phyloP scores from a whole-genome alignment of 2,888 invertebrate genomes.

The Lysandra bellargus region DNA sequence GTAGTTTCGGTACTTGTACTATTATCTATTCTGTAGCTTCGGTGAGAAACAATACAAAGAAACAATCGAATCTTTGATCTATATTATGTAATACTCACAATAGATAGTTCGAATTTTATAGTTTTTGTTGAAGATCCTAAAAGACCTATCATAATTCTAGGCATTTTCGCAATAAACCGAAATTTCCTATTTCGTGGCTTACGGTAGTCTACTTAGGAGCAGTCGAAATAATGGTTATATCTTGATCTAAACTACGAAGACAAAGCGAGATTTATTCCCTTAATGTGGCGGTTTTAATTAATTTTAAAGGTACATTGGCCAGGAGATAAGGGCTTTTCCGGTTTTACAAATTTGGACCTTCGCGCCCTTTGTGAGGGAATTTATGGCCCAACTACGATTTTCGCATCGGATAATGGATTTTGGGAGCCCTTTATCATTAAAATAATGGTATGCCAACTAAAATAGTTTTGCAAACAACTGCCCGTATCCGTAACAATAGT shows the following conservation, averaged over 20 bases:
- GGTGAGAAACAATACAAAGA: too few species aligned
- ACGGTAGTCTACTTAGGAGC: too few species aligned
- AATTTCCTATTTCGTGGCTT: too few species aligned
- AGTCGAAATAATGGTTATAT: not conserved
- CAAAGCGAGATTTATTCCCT: conserved; percentile 20
- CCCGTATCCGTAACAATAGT: not conserved
- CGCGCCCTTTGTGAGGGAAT: conserved; percentile 18
- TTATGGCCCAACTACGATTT: conserved; percentile 26
- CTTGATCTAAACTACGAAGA: not conserved
- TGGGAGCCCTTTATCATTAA: not conserved
- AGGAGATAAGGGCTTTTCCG: conserved; percentile 24
- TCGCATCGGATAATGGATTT: not conserved
- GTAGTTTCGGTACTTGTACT: too few species aligned
- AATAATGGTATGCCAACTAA: not conserved
- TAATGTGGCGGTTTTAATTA: conserved; percentile 26
- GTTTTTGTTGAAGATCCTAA: too few species aligned
- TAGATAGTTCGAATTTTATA: too few species aligned
- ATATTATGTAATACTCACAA: too few species aligned
- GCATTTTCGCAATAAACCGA: too few species aligned
- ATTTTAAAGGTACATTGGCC: conserved; percentile 25
- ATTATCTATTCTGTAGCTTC: too few species aligned
- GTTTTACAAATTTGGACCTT: conserved; percentile 25
- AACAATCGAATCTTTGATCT: too few species aligned
- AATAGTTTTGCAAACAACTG: not conserved
- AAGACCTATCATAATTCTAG: too few species aligned